phyloP scores from a whole-genome alignment of 2,888 invertebrate species.

The Hyles lineata region DNA sequence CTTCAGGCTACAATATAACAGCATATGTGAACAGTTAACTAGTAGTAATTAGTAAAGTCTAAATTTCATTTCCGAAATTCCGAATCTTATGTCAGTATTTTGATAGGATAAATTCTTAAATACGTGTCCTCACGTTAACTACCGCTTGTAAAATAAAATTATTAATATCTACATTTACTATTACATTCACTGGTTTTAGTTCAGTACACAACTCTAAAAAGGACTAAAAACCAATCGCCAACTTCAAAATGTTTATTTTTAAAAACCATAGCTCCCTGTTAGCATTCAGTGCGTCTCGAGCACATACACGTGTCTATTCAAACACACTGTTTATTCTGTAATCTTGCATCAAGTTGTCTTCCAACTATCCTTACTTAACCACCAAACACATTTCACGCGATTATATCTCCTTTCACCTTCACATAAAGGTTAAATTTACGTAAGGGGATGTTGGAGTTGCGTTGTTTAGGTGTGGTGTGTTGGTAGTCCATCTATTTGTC shows the following conservation, averaged over 20 bases:
- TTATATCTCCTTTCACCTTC: conserved; percentile 14
- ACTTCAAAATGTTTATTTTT: neutral
- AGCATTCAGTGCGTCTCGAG: conserved; percentile 37
- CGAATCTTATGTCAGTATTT: no score
- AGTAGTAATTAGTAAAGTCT: no score
- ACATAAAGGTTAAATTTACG: conserved; percentile 28
- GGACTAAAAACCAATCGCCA: no score
- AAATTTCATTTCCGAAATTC: no score
- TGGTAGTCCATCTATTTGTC: conserved; percentile 41
- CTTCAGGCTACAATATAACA: no score
- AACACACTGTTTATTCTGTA: conserved; percentile 57
- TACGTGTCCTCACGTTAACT: no score
- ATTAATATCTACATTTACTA: no score
- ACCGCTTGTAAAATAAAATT: no score
- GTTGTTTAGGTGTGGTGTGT: neutral
- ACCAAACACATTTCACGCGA: neutral
- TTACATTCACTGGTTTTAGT: neutral
- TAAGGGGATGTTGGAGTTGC: neutral
- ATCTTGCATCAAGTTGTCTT: conserved; percentile 55
- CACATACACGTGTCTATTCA: conserved; percentile 49
- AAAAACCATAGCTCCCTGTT: neutral
- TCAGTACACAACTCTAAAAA: no score
- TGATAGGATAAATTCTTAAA: no score
- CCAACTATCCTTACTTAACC: conserved; percentile 25
- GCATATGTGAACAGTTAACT: no score